phyloP scores from a whole-genome alignment of 1,140 invertebrate species.

The Plectus sambesii region DNA sequence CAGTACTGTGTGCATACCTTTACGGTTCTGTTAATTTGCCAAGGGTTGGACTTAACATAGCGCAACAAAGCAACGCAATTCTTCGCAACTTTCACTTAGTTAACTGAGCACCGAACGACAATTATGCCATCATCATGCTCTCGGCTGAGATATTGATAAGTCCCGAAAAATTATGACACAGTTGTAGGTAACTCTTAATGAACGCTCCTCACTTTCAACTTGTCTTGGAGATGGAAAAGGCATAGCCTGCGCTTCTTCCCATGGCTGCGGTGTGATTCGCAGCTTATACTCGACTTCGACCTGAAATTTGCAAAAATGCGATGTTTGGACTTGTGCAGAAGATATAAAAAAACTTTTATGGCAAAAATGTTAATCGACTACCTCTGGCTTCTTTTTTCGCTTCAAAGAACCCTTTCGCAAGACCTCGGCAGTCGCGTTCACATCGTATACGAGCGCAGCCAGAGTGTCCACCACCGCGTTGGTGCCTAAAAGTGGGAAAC shows the following conservation, averaged over 20 bases:
- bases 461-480: constrained; percentile 41
- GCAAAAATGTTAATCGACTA: constrained; percentile 5
- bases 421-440: constrained; percentile 46
- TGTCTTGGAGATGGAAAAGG: constrained; percentile 32
- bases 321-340: no score
- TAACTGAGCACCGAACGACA: no score
- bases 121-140: no score
- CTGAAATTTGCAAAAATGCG: no score
- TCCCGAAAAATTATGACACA: constrained; percentile 12
- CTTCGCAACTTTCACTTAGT: no score
- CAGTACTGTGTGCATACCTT: no score
- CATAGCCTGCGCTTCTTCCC: constrained; percentile 33
- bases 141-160: no score
- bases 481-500: constrained; percentile 25
- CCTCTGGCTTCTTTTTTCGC: constrained; percentile 25
- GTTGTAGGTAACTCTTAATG: background rate
- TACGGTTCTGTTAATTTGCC: no score
- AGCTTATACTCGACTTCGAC: constrained; percentile 42
- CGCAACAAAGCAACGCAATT: no score
- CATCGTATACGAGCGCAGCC: constrained; percentile 45
- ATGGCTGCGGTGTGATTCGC: constrained; percentile 37
- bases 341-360: background rate
- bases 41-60: no score
- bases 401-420: constrained; percentile 35
- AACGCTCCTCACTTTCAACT: constrained; percentile 20